phyloP scores from a whole-genome alignment of 1,140 invertebrate species.

The Drosophila erecta region DNA sequence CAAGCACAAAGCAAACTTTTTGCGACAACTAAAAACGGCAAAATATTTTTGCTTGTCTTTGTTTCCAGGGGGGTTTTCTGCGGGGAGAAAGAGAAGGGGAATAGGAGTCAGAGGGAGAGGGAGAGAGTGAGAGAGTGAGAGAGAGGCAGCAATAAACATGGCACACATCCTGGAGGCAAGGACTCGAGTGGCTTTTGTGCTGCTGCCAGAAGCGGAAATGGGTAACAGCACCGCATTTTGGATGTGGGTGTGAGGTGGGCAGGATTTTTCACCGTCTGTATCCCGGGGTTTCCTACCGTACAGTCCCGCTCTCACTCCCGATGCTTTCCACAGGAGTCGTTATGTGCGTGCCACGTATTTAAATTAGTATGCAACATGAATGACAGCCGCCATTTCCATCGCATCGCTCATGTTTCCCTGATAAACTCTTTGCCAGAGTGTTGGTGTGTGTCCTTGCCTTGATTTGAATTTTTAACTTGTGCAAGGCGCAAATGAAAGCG shows the following conservation, averaged over 20 bases:
- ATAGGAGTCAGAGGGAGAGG: not conserved
- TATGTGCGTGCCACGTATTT: slow-evolving; percentile 70
- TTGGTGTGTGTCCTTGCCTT: slow-evolving; percentile 59
- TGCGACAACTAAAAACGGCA: slow-evolving; percentile 80
- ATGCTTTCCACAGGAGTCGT: slow-evolving; percentile 4
- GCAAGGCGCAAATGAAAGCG: slow-evolving; percentile 74
- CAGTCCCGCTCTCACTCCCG: not conserved
- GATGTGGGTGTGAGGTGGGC: slow-evolving; percentile 28
- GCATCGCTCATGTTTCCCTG: slow-evolving; percentile 57
- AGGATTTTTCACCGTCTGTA: slow-evolving; percentile 3
- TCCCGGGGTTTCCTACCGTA: slow-evolving; percentile 5
- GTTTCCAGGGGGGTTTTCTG: slow-evolving; percentile 28
- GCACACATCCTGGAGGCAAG: slow-evolving; percentile 78
- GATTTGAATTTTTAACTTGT: slow-evolving; percentile 80
- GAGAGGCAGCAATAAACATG: slow-evolving; percentile 67
- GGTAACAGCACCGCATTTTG: slow-evolving; percentile 70
- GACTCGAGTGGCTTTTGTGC: slow-evolving; percentile 73
- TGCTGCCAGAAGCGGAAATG: slow-evolving; percentile 79
- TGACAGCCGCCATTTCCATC: slow-evolving; percentile 71
- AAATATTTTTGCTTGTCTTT: slow-evolving; percentile 77
- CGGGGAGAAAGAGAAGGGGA: not conserved
- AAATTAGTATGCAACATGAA: slow-evolving; percentile 83
- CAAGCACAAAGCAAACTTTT: slow-evolving; percentile 61
- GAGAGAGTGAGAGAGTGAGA: not conserved
- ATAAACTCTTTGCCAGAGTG: slow-evolving; percentile 54